These are phyloP conservation scores for Watsonalla binaria DNA, from an alignment of 2,888 invertebrate species.

Conservation along the genomic window DNA sequence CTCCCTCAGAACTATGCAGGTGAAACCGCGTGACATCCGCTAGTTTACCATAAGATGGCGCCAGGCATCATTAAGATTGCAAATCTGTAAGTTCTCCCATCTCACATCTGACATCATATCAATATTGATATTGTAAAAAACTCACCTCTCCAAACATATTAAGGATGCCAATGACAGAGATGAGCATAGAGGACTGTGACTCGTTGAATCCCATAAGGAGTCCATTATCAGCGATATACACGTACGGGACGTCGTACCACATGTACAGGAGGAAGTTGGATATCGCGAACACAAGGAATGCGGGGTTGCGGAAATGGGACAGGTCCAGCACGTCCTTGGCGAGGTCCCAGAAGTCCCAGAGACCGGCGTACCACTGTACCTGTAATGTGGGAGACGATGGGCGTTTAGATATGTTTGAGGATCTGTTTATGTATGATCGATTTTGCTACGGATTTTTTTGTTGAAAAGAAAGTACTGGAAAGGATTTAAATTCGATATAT, in stretches of 20 bases:
- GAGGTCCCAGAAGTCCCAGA: slow-evolving; percentile 88
- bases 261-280: slow-evolving; percentile 94
- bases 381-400: slow-evolving; percentile 30
- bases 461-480: too few relatives aligned
- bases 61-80: too few relatives aligned
- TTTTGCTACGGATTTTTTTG: too few relatives aligned
- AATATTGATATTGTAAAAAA: not conserved
- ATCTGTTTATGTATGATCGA: too few relatives aligned
- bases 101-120: too few relatives aligned
- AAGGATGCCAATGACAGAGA: slow-evolving; percentile 91
- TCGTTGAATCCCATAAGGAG: slow-evolving; percentile 84
- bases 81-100: too few relatives aligned
- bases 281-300: slow-evolving; percentile 87
- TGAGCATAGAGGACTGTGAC: slow-evolving; percentile 87
- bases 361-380: slow-evolving; percentile 84
- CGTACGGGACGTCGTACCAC: slow-evolving; percentile 96
- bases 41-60: too few relatives aligned
- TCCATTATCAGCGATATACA: slow-evolving; percentile 91
- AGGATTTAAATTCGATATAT: too few relatives aligned
- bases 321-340: slow-evolving; percentile 88
- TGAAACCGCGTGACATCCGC: too few relatives aligned
- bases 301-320: slow-evolving; percentile 86
- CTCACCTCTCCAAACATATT: slow-evolving; percentile 93
- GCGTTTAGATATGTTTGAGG: too few relatives aligned
- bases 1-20: too few relatives aligned